A percentile compares a stretch with the other conserved stretches of the same genome.
Conservation (phyloP, 2,888 invertebrate genomes). For the Hydriomena furcata region DNA sequence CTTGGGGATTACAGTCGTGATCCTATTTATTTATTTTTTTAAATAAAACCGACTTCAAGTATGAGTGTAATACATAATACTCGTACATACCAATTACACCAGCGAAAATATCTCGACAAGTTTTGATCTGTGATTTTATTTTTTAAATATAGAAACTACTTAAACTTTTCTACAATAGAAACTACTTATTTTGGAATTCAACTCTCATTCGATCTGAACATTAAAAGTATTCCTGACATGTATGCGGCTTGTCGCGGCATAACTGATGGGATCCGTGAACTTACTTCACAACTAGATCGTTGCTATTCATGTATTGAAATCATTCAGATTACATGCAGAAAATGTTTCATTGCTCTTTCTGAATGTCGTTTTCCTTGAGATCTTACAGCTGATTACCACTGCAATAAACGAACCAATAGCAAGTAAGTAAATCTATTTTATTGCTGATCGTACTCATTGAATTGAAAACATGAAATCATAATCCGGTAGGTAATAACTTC, state of each 20-base stretch:
- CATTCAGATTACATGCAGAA: conserved; percentile 37
- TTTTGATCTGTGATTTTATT: no score
- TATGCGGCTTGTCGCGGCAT: conserved; percentile 48
- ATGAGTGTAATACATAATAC: no score
- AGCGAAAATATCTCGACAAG: no score
- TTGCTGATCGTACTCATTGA: neutral
- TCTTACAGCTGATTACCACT: conserved; percentile 4
- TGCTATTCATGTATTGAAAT: conserved; percentile 59
- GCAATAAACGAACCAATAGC: neutral
- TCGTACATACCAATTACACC: no score
- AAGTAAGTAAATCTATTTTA: neutral
- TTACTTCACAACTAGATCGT: conserved; percentile 48
- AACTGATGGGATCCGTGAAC: conserved; percentile 54
- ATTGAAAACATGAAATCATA: conserved; percentile 18
- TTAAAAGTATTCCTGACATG: conserved; percentile 60
- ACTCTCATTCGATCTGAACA: conserved; percentile 32
- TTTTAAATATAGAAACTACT: no score
- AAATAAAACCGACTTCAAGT: no score
- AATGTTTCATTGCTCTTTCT: conserved; percentile 28
- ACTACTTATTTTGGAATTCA: neutral
- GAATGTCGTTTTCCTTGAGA: conserved; percentile 32
- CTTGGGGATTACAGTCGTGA: no score
- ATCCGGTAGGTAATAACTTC: conserved; percentile 2
- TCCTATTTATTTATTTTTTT: no score
- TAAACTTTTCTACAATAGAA: no score